Conservation (phyloP, 2,113 vertebrate species). For the Carlito syrichta region DNA sequence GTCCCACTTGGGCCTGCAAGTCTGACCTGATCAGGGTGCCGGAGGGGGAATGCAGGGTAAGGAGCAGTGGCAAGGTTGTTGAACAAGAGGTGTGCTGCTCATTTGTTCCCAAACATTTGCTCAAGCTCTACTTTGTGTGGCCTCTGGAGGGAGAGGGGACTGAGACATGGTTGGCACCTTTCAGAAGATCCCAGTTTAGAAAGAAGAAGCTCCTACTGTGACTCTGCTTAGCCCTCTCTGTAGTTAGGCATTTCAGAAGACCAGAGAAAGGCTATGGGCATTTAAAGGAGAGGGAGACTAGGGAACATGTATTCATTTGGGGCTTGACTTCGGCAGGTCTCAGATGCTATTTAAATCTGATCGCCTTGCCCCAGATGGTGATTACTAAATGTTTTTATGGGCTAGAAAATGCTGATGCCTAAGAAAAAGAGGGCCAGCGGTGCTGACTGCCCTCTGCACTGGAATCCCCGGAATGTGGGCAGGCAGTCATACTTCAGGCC, state of each 20-base stretch:
- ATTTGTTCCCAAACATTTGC: background rate
- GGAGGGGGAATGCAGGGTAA: rapidly evolving
- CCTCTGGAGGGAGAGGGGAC: background rate
- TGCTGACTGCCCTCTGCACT: too few species aligned
- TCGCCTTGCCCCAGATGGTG: background rate
- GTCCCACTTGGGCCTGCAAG: background rate
- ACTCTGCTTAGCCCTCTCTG: background rate
- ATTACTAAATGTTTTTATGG: background rate
- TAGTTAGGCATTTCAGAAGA: background rate
- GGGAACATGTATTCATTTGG: rapidly evolving
- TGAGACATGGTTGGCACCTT: background rate
- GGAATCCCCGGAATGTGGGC: too few species aligned
- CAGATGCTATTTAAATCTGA: background rate
- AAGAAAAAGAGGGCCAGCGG: background rate
- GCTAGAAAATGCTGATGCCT: background rate
- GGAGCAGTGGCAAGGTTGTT: background rate
- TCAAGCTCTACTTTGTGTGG: background rate
- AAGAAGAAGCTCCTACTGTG: too few species aligned
- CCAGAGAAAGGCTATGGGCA: rapidly evolving
- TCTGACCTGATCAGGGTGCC: rapidly evolving
- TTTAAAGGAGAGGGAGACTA: rapidly evolving
- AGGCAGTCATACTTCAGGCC: background rate
- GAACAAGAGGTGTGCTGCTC: background rate
- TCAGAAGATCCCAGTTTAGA: rapidly evolving
- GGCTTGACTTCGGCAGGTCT: background rate